Percentiles rank a stretch among this genome's conserved stretches.
Evolutionary conservation across 2,113 vertebrate genomes (phyloP).

Genomic region (Cairina moschata): DNA sequence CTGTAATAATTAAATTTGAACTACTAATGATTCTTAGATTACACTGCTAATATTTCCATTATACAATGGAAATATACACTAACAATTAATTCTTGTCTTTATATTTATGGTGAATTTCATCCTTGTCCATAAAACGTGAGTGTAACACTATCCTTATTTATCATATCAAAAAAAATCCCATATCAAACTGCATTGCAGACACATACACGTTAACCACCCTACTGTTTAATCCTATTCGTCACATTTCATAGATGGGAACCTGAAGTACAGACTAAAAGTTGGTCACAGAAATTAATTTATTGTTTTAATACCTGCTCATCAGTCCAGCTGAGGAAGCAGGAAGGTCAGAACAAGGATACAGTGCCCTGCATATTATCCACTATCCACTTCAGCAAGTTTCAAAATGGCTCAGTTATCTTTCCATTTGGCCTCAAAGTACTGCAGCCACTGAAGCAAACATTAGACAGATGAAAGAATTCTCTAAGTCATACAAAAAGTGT

Average conservation of each 20-base stretch:
- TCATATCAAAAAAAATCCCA: neutral
- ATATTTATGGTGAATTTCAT: neutral
- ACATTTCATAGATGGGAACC: neutral
- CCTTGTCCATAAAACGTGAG: neutral
- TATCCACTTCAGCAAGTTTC: neutral
- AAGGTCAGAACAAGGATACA: neutral
- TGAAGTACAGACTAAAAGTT: neutral
- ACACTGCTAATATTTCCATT: neutral
- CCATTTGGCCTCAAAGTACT: neutral
- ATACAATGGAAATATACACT: neutral
- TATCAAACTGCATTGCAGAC: neutral
- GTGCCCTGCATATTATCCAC: neutral
- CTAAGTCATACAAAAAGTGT: neutral
- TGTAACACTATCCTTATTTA: neutral
- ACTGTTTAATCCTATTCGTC: neutral
- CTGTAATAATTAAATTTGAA: neutral
- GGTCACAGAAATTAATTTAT: neutral
- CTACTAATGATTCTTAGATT: neutral
- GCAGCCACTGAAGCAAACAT: neutral
- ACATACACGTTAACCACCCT: neutral
- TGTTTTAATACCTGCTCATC: neutral
- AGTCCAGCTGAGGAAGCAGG: neutral
- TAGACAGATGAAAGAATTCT: neutral
- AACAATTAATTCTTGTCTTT: neutral
- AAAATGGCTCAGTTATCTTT: neutral